phyloP scores from a whole-genome alignment of 2,888 invertebrate species.

The Agonum fuliginosum region DNA sequence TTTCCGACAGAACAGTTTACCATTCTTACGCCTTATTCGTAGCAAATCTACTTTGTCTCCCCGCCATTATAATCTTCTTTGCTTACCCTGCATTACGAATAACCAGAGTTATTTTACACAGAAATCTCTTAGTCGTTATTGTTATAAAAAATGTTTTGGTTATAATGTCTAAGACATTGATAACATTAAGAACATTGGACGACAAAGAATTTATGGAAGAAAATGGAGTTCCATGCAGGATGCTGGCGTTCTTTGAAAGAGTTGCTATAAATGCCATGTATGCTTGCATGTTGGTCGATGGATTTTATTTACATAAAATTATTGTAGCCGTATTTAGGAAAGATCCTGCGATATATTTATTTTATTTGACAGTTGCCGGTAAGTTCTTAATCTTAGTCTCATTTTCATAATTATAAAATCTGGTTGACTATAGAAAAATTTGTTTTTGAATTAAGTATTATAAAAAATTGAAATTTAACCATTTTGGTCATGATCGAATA shows the following conservation, averaged over 20 bases:
- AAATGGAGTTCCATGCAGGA: slow-evolving; percentile 75
- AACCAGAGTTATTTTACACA: slow-evolving; percentile 76
- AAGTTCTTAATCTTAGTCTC: slow-evolving; percentile 63
- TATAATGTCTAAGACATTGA: slow-evolving; percentile 75
- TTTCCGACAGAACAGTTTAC: slow-evolving; percentile 74
- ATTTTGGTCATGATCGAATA: too few species aligned
- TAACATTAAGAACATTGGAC: slow-evolving; percentile 76
- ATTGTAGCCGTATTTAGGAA: slow-evolving; percentile 79
- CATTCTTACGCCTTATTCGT: slow-evolving; percentile 75
- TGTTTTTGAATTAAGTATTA: too few species aligned
- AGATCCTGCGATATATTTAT: slow-evolving; percentile 74
- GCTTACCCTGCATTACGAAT: slow-evolving; percentile 75
- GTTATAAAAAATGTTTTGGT: slow-evolving; percentile 76
- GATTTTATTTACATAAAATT: slow-evolving; percentile 79
- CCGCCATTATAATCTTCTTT: slow-evolving; percentile 77
- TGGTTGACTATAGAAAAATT: too few species aligned
- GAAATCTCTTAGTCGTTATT: slow-evolving; percentile 78
- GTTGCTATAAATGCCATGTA: slow-evolving; percentile 78
- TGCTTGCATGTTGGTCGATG: slow-evolving; percentile 82
- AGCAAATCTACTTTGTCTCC: slow-evolving; percentile 75
- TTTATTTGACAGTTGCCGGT: slow-evolving; percentile 74
- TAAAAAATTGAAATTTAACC: too few species aligned
- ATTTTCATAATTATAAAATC: too few species aligned
- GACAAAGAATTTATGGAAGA: slow-evolving; percentile 73
- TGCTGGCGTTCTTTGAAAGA: slow-evolving; percentile 76